These are phyloP conservation scores for Halichoeres trimaculatus DNA, from an alignment of 2,113 vertebrate genomes.

Conservation along the genomic window DNA sequence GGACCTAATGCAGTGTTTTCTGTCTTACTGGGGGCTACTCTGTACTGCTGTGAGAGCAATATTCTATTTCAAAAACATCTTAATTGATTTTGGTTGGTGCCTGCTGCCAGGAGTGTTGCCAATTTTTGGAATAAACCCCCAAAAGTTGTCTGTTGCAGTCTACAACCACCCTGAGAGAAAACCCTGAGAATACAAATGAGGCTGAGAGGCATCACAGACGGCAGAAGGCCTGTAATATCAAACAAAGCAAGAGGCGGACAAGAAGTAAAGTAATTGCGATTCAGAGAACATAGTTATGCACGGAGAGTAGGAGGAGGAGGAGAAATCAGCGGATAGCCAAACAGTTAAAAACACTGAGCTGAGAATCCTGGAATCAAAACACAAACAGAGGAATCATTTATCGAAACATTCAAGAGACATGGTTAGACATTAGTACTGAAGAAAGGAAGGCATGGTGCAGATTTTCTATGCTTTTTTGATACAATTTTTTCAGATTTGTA, in stretches of 20 bases:
- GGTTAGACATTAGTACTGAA: slow-evolving; percentile 59
- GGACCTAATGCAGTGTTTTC: not conserved
- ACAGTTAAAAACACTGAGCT: slow-evolving; percentile 50
- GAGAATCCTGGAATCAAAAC: slow-evolving; percentile 67
- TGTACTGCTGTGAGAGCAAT: not conserved
- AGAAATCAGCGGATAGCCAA: slow-evolving; percentile 48
- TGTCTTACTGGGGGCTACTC: not conserved
- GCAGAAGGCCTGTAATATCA: slow-evolving; percentile 54
- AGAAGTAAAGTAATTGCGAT: slow-evolving; percentile 50
- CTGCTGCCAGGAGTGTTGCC: slow-evolving; percentile 4
- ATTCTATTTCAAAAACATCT: slow-evolving; percentile 4
- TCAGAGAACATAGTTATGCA: slow-evolving; percentile 55
- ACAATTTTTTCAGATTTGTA: not conserved
- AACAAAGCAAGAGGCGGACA: slow-evolving; percentile 53
- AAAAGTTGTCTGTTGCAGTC: slow-evolving; percentile 49
- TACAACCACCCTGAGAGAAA: slow-evolving; percentile 51
- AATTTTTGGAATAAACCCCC: not conserved
- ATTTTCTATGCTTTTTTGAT: slow-evolving; percentile 70
- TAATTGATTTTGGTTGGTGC: not conserved
- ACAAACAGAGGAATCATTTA: slow-evolving; percentile 32
- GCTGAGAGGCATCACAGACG: slow-evolving; percentile 48
- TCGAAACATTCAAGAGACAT: slow-evolving; percentile 3
- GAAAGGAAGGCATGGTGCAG: slow-evolving; percentile 42
- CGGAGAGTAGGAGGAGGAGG: slow-evolving; percentile 32
- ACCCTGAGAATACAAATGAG: slow-evolving; percentile 46